These are phyloP conservation scores for Cheilosia variabilis DNA, from an alignment of 2,888 invertebrate species.

Conservation along the genomic window DNA sequence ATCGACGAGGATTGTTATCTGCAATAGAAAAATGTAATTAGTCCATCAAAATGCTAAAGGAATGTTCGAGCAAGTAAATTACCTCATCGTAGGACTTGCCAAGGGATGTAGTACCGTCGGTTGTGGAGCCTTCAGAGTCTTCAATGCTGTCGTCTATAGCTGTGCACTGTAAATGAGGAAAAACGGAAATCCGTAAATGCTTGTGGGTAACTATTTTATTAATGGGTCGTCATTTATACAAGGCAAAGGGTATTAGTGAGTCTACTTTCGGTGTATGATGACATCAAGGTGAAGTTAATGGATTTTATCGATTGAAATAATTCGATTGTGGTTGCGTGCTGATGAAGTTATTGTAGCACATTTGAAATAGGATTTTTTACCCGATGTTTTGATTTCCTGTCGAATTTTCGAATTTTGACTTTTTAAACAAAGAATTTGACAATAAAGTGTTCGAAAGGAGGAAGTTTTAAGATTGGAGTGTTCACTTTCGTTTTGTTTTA, in stretches of 20 bases:
- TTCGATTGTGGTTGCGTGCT: conserved; percentile 18
- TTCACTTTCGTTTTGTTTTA: too few species aligned
- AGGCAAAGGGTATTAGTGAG: conserved; percentile 21
- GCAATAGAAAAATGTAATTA: conserved; percentile 25
- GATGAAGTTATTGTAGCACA: conserved; percentile 30
- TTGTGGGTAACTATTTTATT: conserved; percentile 32
- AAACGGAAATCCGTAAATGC: conserved; percentile 38
- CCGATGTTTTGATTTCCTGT: conserved; percentile 19
- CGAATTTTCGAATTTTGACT: conserved; percentile 27
- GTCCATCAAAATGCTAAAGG: conserved; percentile 3
- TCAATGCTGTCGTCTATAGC: conserved; percentile 76
- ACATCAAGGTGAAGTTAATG: conserved; percentile 46
- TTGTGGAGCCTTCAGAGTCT: conserved; percentile 74
- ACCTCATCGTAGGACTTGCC: conserved; percentile 78
- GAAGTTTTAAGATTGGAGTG: too few species aligned
- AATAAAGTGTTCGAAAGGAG: not conserved
- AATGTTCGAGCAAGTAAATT: conserved; percentile 27
- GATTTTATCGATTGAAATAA: conserved; percentile 58
- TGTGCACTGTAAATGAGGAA: conserved; percentile 76
- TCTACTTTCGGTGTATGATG: conserved; percentile 46
- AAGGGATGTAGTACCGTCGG: conserved; percentile 75
- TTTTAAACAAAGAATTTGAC: conserved; percentile 1
- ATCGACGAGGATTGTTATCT: conserved; percentile 78
- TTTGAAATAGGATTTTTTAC: conserved; percentile 22
- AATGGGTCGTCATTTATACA: conserved; percentile 35